phyloP scores from a whole-genome alignment of 2,888 invertebrate genomes.

The Agapostemon virescens region DNA sequence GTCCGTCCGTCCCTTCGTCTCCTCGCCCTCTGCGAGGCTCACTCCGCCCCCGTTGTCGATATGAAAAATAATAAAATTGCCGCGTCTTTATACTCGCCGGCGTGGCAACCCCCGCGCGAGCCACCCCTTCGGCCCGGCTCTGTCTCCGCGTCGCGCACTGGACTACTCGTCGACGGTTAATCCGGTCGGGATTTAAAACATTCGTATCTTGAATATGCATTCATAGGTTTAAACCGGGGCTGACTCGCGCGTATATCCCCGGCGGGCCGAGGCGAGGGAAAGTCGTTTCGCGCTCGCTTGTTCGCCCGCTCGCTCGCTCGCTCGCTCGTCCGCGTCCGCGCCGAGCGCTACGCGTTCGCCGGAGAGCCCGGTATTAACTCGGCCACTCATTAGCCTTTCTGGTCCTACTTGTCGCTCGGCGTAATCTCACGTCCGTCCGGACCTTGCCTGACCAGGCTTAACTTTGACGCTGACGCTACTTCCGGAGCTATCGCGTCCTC shows the following conservation, averaged over 20 bases:
- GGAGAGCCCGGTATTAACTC: slow-evolving; percentile 70
- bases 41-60: slow-evolving; percentile 45
- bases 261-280: slow-evolving; percentile 43
- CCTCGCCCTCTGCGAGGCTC: slow-evolving; percentile 15
- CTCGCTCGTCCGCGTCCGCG: not conserved
- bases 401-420: slow-evolving; percentile 72
- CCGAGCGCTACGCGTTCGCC: slow-evolving; percentile 28
- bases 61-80: slow-evolving; percentile 53
- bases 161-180: slow-evolving; percentile 68
- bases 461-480: slow-evolving; percentile 62
- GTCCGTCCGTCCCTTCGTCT: slow-evolving; percentile 64
- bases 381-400: slow-evolving; percentile 74
- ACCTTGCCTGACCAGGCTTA: slow-evolving; percentile 61
- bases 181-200: slow-evolving; percentile 78
- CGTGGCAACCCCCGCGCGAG: not conserved
- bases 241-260: slow-evolving; percentile 62
- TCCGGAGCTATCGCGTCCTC: slow-evolving; percentile 54
- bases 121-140: not conserved
- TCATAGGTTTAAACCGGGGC: slow-evolving; percentile 70
- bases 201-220: slow-evolving; percentile 78
- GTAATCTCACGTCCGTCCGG: slow-evolving; percentile 71
- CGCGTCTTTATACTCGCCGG: slow-evolving; percentile 44
- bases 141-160: slow-evolving; percentile 19
- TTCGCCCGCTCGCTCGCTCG: too few relatives aligned
- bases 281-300: slow-evolving; percentile 26